Evolutionary conservation across 2,888 invertebrate genomes (phyloP), one percentile per base, ranked within the genome.

Genomic region (Cataglyphis livida): DNA sequence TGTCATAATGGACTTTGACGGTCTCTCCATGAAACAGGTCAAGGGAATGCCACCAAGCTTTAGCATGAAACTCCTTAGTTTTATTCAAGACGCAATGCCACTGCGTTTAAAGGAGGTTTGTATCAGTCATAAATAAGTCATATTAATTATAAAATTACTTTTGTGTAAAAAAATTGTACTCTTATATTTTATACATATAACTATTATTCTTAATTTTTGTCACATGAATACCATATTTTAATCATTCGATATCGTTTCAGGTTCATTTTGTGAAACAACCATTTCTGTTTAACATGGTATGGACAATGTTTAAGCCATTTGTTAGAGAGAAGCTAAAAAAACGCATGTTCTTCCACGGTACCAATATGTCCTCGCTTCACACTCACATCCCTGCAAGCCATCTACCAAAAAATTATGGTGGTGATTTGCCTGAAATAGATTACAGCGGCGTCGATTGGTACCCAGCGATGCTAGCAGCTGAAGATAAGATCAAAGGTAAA

Each of bases 31-130:
- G 96, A 96, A 96, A 93, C 98, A 98, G 96, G 96, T 96, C 1
- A 95, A 95, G 95, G 97, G 96, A 0, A 94, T 98, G 71, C 96
- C 96, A 0, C 97, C 97, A 0, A 95, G 96, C 10, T 98, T 98
- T 95, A 97, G 97, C 71, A 96, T 96, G 95, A 96, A 97, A 70
- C 95, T 98, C 73, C 95, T 98, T 84, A 96, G 96, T 12, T 98
- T 98, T 95, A 98, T 98, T 89, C 98, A 98, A 95, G 97, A 98
- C 82, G 98, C 98, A 0, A 97, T 98, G 97, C 98, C 98, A 3
- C 94, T 98, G 73, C 96, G 98, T 78, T 95, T 98, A 90, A 98
- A 98, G 94, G 98, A 98, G 95, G 94, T 94, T 83, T n/a, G 65
- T 61, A 35, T 28, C 25, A 57, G 41, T 44, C 25, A 21, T 15